Evolutionary conservation across 2,113 vertebrate species (phyloP), one percentile per base, ranked within the genome.

Genomic region (Stigmatopora argus): DNA sequence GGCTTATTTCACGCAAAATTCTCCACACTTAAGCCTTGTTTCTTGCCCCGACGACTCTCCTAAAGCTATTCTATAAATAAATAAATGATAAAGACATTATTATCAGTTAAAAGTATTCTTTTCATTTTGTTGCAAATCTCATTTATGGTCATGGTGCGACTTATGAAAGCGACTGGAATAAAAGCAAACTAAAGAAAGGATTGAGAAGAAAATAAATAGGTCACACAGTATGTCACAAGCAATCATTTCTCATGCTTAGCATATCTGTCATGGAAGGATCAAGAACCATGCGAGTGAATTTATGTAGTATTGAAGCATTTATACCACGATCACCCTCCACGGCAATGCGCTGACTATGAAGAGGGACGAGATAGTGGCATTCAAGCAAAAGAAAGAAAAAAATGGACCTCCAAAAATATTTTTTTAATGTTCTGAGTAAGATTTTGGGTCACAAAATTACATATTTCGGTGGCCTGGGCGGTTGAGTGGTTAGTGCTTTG

Each of bases 1-100:
- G 75, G 85, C 81, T 80, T 84, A 60, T 87, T 83, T 85, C 86
- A 87, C 75, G 78, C 72, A 70, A 76, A 73, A 81, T 79, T 69
- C 74, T 84, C 83, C 75, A 85, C 74, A 78, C 77, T 71, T 73
- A 76, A 66, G 46, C 75, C 71, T 64, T 65, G 51, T 65, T 64
- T 63, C 52, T 7, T 65, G 34, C 12, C 69, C 68, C 59, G 38
- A 18, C 62, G 61, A 51, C 53, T 35, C 64, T 52, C 72, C 64
- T 45, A 47, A 59, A 68, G 72, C 55, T 71, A 34, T 65, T 65
- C 66, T 64, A 48, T 21, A 59, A 69, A 76, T 74, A 78, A 71
- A 72, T 71, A 6, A 7, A 51, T 5, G 10, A 12, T 23, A 10
- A 53, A 53, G 51, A 19, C 19, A 53, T 53, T 53, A 21, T 10